Evolutionary conservation across 2,113 vertebrate species (phyloP).

Genomic region (Phycodurus eques): DNA sequence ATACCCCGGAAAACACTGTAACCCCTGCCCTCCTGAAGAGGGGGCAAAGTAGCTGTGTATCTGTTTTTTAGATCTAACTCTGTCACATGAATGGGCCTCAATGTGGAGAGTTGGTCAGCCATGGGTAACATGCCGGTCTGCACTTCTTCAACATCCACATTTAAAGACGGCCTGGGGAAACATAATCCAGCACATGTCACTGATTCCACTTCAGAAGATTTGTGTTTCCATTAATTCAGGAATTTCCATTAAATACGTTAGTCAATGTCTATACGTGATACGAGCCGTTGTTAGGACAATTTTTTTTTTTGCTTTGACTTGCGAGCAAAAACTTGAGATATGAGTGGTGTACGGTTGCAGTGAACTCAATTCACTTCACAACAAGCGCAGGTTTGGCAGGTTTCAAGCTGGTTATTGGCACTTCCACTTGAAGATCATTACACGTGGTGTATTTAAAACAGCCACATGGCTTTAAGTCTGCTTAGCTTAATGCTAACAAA

Average conservation of each 20-base stretch:
- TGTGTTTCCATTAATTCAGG: neutral
- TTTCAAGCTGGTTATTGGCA: no score
- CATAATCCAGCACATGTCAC: neutral
- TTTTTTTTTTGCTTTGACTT: no score
- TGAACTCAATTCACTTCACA: no score
- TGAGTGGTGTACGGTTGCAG: no score
- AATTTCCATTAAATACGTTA: neutral
- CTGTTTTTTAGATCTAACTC: conserved; percentile 52
- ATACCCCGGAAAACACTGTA: conserved; percentile 82
- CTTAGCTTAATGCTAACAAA: no score
- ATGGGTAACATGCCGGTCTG: conserved; percentile 22
- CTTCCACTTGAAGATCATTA: no score
- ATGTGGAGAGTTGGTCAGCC: conserved; percentile 71
- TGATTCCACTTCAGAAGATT: neutral
- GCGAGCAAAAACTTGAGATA: no score
- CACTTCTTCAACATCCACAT: conserved; percentile 36
- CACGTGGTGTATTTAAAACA: no score
- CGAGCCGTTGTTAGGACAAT: no score
- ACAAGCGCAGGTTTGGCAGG: no score
- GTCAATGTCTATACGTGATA: no score
- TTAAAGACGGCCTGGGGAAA: conserved; percentile 40
- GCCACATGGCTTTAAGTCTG: no score
- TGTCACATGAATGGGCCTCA: conserved; percentile 69
- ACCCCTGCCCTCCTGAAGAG: conserved; percentile 72
- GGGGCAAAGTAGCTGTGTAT: conserved; percentile 57